Evolutionary conservation across 2,113 vertebrate species (phyloP).

Genomic region (Rhipidura dahli): DNA sequence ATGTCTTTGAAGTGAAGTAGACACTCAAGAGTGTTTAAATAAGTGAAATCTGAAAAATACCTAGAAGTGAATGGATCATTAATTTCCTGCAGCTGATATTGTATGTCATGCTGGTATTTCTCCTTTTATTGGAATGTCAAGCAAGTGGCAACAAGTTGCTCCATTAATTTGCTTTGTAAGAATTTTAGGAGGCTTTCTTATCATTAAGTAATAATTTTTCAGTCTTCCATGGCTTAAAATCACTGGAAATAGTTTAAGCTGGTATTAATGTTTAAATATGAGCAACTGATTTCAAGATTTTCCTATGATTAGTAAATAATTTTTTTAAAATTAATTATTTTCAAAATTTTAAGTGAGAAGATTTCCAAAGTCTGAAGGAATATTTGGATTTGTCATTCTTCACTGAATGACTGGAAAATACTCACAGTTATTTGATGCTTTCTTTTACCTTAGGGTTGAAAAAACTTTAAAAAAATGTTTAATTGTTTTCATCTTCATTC

Average conservation of each 20-base stretch:
- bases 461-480: not conserved
- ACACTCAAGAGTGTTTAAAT: not conserved
- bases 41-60: not conserved
- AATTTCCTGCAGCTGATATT: not conserved
- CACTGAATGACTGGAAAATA: not conserved
- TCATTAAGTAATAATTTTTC: not conserved
- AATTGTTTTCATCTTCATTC: not conserved
- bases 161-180: not conserved
- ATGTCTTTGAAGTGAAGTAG: not conserved
- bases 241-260: not conserved
- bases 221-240: not conserved
- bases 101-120: not conserved
- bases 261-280: not conserved
- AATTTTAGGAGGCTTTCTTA: not conserved
- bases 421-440: not conserved
- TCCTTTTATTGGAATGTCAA: not conserved
- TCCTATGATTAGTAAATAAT: not conserved
- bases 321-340: not conserved
- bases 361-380: not conserved
- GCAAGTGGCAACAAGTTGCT: not conserved
- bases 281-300: not conserved
- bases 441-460: not conserved
- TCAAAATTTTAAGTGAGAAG: not conserved
- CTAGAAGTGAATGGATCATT: not conserved
- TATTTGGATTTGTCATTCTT: not conserved